Percentiles rank a stretch among this genome's conserved stretches.
Evolutionary conservation across 2,888 invertebrate species (phyloP).

Genomic region (Gibbula magus): DNA sequence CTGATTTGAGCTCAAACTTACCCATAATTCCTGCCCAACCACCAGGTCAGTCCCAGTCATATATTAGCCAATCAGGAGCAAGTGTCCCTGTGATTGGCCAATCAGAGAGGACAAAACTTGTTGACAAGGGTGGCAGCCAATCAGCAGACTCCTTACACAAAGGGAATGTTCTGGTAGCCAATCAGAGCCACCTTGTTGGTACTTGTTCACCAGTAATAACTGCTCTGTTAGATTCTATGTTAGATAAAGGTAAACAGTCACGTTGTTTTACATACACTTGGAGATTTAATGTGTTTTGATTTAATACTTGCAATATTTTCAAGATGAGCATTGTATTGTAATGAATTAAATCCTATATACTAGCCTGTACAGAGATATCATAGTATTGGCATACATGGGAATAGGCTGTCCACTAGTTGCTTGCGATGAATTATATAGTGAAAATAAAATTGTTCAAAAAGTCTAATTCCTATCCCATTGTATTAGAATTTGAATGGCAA

Average conservation of each 20-base stretch:
- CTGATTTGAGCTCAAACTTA: neutral
- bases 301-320: no score
- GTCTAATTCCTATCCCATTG: no score
- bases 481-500: no score
- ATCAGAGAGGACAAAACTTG: neutral
- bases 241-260: conserved; percentile 2
- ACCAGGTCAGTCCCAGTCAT: neutral
- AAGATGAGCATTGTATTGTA: no score
- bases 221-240: neutral
- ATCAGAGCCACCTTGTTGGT: neutral
- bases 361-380: no score
- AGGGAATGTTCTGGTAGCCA: neutral
- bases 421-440: no score
- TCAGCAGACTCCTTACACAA: neutral
- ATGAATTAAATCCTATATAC: no score
- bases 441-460: no score
- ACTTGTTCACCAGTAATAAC: conserved; percentile 8
- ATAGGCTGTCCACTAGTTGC: no score
- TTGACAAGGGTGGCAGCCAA: neutral
- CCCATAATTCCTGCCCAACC: neutral
- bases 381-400: no score
- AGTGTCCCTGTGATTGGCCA: neutral
- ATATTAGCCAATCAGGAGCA: neutral
- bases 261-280: neutral
- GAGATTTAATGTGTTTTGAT: neutral